A percentile compares a stretch with the other conserved stretches of the same genome.
Evolutionary conservation across 2,113 vertebrate genomes (phyloP).

Genomic region (Tringa solitaria): DNA sequence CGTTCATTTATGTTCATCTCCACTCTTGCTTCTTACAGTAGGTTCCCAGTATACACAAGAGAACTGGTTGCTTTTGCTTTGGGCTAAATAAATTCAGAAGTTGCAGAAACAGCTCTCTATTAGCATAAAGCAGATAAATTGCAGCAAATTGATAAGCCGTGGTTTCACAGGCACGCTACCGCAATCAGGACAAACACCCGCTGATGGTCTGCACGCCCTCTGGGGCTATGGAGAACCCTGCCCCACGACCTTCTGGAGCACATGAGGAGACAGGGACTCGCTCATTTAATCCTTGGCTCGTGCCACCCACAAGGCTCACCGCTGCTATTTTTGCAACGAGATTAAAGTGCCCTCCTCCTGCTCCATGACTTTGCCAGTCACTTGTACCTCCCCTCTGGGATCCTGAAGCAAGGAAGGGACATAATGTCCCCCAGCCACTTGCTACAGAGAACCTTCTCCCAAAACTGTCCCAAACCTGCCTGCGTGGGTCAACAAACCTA

Average conservation of each 20-base stretch:
- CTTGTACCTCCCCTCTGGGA: not conserved
- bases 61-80: not conserved
- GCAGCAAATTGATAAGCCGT: not conserved
- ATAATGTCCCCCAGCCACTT: not conserved
- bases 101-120: not conserved
- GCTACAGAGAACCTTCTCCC: not conserved
- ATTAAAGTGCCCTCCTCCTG: not conserved
- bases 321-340: not conserved
- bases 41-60: not conserved
- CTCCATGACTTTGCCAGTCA: not conserved
- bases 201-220: not conserved
- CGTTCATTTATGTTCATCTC: not conserved
- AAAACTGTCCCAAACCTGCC: not conserved
- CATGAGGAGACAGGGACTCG: not conserved
- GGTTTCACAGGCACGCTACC: not conserved
- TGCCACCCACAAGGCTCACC: not conserved
- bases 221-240: not conserved
- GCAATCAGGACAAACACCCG: rapidly evolving
- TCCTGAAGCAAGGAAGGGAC: not conserved
- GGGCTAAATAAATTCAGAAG: not conserved
- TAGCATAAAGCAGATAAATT: not conserved
- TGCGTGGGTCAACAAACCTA: not conserved
- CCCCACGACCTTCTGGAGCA: not conserved
- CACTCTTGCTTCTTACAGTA: not conserved
- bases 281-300: not conserved